phyloP scores from a whole-genome alignment of 2,888 invertebrate species.

The Eucriotettix oculatus region DNA sequence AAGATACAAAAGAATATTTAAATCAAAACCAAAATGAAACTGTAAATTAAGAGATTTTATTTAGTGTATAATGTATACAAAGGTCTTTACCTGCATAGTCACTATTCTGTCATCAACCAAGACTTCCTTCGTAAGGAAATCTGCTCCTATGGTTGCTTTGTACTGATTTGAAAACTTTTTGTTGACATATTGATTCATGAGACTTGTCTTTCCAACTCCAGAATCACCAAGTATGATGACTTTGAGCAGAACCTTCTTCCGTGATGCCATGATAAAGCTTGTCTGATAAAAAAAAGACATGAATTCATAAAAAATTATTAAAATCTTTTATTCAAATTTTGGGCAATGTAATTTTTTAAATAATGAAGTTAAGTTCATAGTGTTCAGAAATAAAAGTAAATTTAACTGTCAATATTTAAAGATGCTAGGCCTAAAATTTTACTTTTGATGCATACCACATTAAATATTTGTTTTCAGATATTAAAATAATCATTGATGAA shows the following conservation, averaged over 20 bases:
- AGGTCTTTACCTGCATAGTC: constrained; percentile 67
- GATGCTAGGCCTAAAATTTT: too few species aligned
- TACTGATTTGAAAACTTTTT: constrained; percentile 99
- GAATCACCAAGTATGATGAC: constrained; percentile 96
- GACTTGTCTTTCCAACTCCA: constrained; percentile 96
- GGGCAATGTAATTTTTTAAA: background rate
- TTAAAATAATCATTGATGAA: too few species aligned
- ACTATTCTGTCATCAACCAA: constrained; percentile 97
- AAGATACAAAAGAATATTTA: too few species aligned
- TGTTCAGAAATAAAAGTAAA: too few species aligned
- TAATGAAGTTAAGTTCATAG: background rate
- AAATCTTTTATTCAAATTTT: background rate
- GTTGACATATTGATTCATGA: constrained; percentile 99
- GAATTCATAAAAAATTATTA: background rate
- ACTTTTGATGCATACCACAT: too few species aligned
- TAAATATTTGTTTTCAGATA: too few species aligned
- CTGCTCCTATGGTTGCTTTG: constrained; percentile 99
- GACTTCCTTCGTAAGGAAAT: constrained; percentile 98
- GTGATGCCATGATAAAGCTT: constrained; percentile 55
- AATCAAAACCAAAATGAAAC: too few species aligned
- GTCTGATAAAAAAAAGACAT: background rate
- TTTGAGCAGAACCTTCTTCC: constrained; percentile 93
- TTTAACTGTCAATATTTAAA: too few species aligned
- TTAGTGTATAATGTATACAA: too few species aligned
- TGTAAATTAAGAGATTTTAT: too few species aligned